These are phyloP conservation scores for Lacanobia oleracea DNA, from an alignment of 2,888 invertebrate genomes.

Conservation along the genomic window DNA sequence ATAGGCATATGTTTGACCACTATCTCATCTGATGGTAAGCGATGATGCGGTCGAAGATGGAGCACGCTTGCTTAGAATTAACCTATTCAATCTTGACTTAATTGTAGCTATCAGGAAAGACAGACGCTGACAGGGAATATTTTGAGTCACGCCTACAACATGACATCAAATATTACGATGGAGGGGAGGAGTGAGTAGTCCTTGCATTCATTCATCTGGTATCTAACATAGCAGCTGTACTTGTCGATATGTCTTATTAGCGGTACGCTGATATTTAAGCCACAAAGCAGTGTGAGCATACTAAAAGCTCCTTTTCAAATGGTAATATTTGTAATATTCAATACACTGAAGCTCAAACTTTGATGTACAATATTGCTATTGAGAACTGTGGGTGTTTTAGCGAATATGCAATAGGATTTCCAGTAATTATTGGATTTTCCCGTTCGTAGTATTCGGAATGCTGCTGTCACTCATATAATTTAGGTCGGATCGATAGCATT, in stretches of 20 bases:
- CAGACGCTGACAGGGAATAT: too few species aligned
- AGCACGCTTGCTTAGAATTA: too few species aligned
- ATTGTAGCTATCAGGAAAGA: too few species aligned
- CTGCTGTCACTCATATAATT: not conserved
- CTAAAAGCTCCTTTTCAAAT: conserved; percentile 4
- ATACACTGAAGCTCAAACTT: not conserved
- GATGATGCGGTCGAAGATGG: too few species aligned
- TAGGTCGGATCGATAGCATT: not conserved
- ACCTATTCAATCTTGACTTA: too few species aligned
- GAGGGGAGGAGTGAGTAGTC: too few species aligned
- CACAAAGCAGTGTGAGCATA: conserved; percentile 66
- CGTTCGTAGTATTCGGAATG: conserved; percentile 1
- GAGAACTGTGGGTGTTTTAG: conserved; percentile 5
- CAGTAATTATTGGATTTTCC: conserved; percentile 3
- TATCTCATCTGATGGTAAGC: too few species aligned
- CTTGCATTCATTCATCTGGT: not conserved
- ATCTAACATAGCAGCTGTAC: not conserved
- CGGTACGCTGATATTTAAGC: conserved; percentile 64
- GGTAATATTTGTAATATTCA: conserved; percentile 3
- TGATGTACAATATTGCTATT: not conserved
- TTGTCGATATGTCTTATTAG: conserved; percentile 59
- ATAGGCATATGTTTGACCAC: too few species aligned
- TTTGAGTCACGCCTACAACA: not conserved
- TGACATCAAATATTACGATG: not conserved
- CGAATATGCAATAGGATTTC: not conserved